phyloP scores from a whole-genome alignment of 1,140 invertebrate species.

The Chironomus tepperi region DNA sequence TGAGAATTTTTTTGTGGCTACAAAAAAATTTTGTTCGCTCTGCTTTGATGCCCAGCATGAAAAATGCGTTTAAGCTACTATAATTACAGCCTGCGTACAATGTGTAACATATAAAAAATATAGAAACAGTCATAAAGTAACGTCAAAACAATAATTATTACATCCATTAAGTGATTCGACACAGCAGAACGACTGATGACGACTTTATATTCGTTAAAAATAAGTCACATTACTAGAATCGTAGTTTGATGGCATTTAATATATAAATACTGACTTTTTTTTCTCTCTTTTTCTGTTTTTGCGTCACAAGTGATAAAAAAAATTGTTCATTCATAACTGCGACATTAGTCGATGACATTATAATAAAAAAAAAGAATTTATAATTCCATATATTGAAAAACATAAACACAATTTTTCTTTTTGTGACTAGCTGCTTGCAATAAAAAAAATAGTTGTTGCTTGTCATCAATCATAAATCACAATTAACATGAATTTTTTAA shows the following conservation, averaged over 20 bases:
- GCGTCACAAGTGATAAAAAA: neutral
- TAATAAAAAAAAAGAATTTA: neutral
- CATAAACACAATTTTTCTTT: too few species aligned
- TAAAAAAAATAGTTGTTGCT: too few species aligned
- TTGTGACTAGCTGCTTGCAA: too few species aligned
- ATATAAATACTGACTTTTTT: neutral
- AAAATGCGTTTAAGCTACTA: neutral
- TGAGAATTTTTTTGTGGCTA: too few species aligned
- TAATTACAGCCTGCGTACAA: neutral
- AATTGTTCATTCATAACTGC: neutral
- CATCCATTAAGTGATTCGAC: neutral
- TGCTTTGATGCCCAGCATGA: neutral
- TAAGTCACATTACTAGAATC: too few species aligned
- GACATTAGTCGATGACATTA: neutral
- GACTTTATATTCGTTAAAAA: neutral
- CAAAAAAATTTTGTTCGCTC: neutral
- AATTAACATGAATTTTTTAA: too few species aligned
- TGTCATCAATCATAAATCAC: too few species aligned
- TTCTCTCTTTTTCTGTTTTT: neutral
- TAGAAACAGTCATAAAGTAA: neutral
- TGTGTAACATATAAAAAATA: neutral
- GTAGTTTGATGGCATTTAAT: too few species aligned
- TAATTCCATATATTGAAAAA: neutral
- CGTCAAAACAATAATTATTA: neutral
- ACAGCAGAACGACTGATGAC: conserved; percentile 6